Evolutionary conservation across 92 coral and sea anemone genomes (phyloP), one percentile per base, ranked within the genome.

Genomic region (Pocillopora grandis): DNA sequence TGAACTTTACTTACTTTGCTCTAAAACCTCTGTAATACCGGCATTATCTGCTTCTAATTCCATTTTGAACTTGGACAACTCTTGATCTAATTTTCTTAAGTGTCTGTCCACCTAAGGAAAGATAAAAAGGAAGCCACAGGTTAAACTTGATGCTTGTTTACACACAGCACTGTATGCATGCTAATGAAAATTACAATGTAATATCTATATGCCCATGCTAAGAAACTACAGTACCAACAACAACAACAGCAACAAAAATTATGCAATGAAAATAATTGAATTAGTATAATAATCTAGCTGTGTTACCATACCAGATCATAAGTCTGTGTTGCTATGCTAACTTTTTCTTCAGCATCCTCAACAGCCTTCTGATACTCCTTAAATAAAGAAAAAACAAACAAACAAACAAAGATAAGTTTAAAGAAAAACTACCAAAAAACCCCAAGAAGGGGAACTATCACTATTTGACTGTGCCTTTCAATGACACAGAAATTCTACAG

Each of bases 261-360:
- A 7, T 42, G 52, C 52, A 42, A 37, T 57, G 52, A 73, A 23
- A 35, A 21, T 14, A 11, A 42, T 23, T 14, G n/a, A 10, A 17
- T 19, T 19, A 33, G 0, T 79, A 33, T 62, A 9, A 14, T 48
- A 57, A 33, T 11, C 17, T 48, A 16, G 48, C 0, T 23, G 10
- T 10, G 48, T n/a, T 36, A 9, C 66, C 89, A 85, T 75, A 93
- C 98, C 90, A 97, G 87, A 61, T 97, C 99, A 87, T 94, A 97
- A 69, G 93, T 94, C 79, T 97, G 99, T 16, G 97, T 84, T 80
- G 99, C 96, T 77, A 93, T 95, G 67, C 90, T 88, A 20, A 97
- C 99, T 89, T 97, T 97, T 81, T 97, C 99, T 49, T 97, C 99
- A n/a, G 99, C 99, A 87, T 97, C 99, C 76, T 97, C 99, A 42